Evolutionary conservation across 92 coral and sea anemone genomes (phyloP), one percentile per base, ranked within the genome.

Genomic region (Actinostola sp.): DNA sequence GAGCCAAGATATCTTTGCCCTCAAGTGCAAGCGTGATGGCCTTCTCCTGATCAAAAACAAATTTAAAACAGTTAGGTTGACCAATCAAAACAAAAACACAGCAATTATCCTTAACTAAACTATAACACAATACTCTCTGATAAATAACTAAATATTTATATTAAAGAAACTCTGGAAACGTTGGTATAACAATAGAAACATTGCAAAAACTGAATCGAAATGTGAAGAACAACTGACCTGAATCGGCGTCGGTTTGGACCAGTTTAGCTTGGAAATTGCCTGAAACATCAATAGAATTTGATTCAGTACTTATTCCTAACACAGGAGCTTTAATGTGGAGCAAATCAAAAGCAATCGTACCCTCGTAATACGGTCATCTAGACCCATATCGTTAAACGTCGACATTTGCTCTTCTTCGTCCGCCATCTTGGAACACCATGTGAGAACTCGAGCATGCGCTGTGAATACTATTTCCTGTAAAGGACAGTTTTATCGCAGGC

Each of bases 201-300:
- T 36, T 62, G 19, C 5, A 8, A 34, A 34, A 38, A 36, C 2
- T 0, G 4, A 23, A 33, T 1, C 17, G 24, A 49, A 36, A 14
- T 30, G 23, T 15, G 2, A 17, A 14, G 42, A 9, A 11, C 12
- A 21, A 24, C 78, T 58, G 61, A 91, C 98, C 97, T 94, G 98
- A 26, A 94, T 94, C 5, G 89, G 88, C 2, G 97, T 91, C 0
- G 98, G 97, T 83, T 91, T 92, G 25, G 95, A 88, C 98, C 98
- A 94, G 51, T 92, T 92, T 61, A 94, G 42, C 81, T 91, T 94
- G 23, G 98, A 88, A 58, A 94, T 88, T 10, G 98, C 98, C 98
- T 94, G 59, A 44, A 33, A 81, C 67, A 44, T 1, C 3, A 73
- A 49, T 62, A 70, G 8, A 75, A 56, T 39, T 15, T 0, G 1